Percentiles rank a stretch among this genome's conserved stretches.
These are phyloP conservation scores for Cebidichthys violaceus DNA, from an alignment of 2,113 vertebrate genomes.

Conservation along the genomic window DNA sequence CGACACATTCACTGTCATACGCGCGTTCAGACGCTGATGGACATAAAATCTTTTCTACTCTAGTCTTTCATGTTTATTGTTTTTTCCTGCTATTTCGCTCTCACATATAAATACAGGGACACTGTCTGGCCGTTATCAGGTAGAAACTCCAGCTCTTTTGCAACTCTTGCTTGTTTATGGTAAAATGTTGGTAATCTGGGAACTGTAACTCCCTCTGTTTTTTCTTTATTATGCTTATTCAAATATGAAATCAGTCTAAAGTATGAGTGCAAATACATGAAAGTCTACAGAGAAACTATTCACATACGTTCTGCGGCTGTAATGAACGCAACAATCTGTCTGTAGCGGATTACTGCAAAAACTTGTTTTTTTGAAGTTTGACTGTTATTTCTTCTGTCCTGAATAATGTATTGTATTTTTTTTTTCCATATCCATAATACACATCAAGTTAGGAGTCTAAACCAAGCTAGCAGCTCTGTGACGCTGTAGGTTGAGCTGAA, in stretches of 20 bases:
- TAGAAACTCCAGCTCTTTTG: neutral
- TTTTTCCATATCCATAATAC: too few species aligned
- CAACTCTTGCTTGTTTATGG: neutral
- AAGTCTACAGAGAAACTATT: neutral
- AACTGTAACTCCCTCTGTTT: neutral
- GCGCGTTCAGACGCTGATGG: constrained; percentile 14
- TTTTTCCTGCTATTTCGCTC: neutral
- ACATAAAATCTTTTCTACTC: constrained; percentile 11
- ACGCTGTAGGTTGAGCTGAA: too few species aligned
- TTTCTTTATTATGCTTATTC: neutral
- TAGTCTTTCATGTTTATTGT: neutral
- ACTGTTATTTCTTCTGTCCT: too few species aligned
- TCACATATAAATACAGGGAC: neutral
- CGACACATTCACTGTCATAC: constrained; percentile 20
- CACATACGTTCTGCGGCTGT: too few species aligned
- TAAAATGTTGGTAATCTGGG: neutral
- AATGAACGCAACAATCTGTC: too few species aligned
- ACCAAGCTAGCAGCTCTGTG: too few species aligned
- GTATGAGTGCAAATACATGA: neutral
- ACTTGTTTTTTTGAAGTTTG: too few species aligned
- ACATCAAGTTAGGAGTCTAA: too few species aligned
- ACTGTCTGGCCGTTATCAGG: neutral
- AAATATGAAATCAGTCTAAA: neutral
- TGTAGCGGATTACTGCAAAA: too few species aligned
- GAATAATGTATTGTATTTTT: too few species aligned